Evolutionary conservation across 30 jellyfish, hydroid and myxozoan genomes (phyloP), one percentile per base, ranked within the genome.

Genomic region (Mastigias papua): DNA sequence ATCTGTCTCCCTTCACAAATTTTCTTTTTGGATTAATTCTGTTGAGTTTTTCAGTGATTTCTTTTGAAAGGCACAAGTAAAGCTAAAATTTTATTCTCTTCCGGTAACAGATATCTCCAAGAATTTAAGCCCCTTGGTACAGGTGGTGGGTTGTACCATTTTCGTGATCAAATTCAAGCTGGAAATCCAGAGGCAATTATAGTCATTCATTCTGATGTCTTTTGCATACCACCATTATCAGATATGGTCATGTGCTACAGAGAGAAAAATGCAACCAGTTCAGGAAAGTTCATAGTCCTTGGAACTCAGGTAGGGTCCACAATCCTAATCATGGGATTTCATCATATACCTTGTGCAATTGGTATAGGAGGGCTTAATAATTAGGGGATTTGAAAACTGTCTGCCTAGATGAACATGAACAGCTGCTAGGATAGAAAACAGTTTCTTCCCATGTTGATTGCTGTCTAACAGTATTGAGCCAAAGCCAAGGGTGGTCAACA

Each of bases 121-220:
- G 99, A 94, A 65, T 94, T 83, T 61, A 93, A 86, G 42, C 99
- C 99, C 2, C 92, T 94, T 46, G 99, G 99, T 21, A 94, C 99
- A 21, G 99, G 97, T 19, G 99, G 99, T 65, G 99, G 99, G 2
- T 67, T 94, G 66, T 94, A 94, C 65, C 97, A 89, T 60, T 94
- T 94, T 82, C 91, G 99, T 22, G 99, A 94, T 80, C 99, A 94
- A 79, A 90, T 94, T 30, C 86, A 89, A 50, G 96, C 84, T 8
- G 95, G 93, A 16, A 69, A 85, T 31, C 79, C 86, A 21, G 96
- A 95, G 0, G 97, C 97, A 20, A 85, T 94, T 21, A 74, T 94
- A 69, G 99, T 94, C 69, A 88, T 94, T 19, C 99, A 94, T 69
- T 96, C 99, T 0, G 99, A 94, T 83, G 89, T 94, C 11, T 94